A percentile compares a stretch with the other conserved stretches of the same genome.
These are phyloP conservation scores for Pandemis corylana DNA, from an alignment of 2,888 invertebrate genomes.

Conservation along the genomic window DNA sequence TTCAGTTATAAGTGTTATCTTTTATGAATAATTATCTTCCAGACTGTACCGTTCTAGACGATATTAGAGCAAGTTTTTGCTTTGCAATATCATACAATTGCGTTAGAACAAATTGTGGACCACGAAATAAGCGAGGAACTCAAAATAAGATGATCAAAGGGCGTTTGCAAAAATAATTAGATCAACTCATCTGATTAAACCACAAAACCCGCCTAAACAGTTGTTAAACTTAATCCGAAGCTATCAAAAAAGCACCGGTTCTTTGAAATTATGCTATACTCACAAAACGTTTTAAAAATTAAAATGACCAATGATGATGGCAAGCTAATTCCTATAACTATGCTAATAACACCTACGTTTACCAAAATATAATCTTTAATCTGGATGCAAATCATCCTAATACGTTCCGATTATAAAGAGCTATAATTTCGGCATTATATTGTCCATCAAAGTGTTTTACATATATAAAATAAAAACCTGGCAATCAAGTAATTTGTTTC, in stretches of 20 bases:
- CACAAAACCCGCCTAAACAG: constrained; percentile 58
- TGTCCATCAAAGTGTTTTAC: constrained; percentile 84
- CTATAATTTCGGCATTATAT: constrained; percentile 84
- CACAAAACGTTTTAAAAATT: constrained; percentile 76
- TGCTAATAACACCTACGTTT: constrained; percentile 82
- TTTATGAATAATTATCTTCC: background rate
- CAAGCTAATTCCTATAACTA: constrained; percentile 82
- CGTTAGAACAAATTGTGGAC: background rate
- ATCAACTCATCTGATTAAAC: constrained; percentile 55
- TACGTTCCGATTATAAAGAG: constrained; percentile 83
- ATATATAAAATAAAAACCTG: constrained; percentile 80
- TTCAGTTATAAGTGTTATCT: background rate
- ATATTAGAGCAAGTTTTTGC: too few species aligned
- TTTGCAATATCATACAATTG: background rate
- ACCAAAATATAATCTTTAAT: constrained; percentile 84
- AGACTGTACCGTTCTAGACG: too few species aligned
- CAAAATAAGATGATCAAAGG: background rate
- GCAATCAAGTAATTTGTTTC: constrained; percentile 83
- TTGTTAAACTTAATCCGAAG: constrained; percentile 62
- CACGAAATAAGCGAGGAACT: background rate
- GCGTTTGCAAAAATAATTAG: constrained; percentile 38
- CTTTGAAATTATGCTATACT: constrained; percentile 68
- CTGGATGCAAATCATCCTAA: constrained; percentile 84
- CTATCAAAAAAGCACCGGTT: constrained; percentile 59
- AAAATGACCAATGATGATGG: constrained; percentile 79